Evolutionary conservation across 2,888 invertebrate genomes (phyloP).

Genomic region (Drosophila mettleri): DNA sequence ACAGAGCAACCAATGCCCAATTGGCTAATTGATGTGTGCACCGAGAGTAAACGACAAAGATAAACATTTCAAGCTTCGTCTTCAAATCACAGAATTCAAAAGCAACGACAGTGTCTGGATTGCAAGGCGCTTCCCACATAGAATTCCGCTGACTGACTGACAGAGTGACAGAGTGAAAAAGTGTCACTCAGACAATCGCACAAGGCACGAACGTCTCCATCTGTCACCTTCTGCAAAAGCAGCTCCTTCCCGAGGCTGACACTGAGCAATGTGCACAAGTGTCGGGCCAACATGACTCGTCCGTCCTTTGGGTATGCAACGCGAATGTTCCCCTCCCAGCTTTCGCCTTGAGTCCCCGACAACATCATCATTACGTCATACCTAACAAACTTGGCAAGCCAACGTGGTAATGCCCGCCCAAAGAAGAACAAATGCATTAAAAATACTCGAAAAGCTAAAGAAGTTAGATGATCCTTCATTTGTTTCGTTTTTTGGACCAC

Average conservation of each 20-base stretch:
- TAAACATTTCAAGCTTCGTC: constrained; percentile 5
- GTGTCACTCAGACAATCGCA: constrained; percentile 20
- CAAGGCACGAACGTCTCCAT: constrained; percentile 26
- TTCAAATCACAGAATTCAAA: constrained; percentile 15
- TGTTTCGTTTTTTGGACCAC: constrained; percentile 38
- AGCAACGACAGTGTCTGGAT: background rate
- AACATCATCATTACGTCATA: constrained; percentile 28
- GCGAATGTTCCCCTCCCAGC: constrained; percentile 1
- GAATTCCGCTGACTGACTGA: constrained; percentile 14
- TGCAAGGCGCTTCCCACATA: constrained; percentile 22
- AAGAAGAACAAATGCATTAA: constrained; percentile 2
- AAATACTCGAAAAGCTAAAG: background rate
- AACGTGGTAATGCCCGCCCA: background rate
- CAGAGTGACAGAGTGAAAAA: constrained; percentile 33
- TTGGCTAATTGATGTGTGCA: constrained; percentile 43
- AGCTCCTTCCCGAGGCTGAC: constrained; percentile 28
- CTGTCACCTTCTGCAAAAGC: constrained; percentile 5
- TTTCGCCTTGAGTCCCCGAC: constrained; percentile 1
- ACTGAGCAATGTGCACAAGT: constrained; percentile 48
- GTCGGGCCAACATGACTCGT: constrained; percentile 28
- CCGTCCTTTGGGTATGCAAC: constrained; percentile 12
- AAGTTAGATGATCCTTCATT: constrained; percentile 9
- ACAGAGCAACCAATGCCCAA: constrained; percentile 6
- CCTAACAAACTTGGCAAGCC: constrained; percentile 11
- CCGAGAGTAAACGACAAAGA: background rate